Evolutionary conservation across 1,140 invertebrate genomes (phyloP).

Genomic region (Pemphigus obesinymphae): DNA sequence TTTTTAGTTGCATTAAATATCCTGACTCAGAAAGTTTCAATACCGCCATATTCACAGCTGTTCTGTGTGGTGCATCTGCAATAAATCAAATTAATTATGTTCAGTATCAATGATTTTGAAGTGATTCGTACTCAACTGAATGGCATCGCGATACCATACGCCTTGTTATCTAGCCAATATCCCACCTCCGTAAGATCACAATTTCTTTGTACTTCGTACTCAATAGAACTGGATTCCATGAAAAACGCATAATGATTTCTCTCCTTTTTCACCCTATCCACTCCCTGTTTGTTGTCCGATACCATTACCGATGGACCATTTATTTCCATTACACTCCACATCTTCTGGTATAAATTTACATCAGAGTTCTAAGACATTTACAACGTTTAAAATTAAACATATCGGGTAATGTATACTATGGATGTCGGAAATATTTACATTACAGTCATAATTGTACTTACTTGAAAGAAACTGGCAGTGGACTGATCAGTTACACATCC

Average conservation of each 20-base stretch:
- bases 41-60: constrained; percentile 67
- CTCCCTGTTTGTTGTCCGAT: constrained; percentile 73
- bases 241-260: constrained; percentile 70
- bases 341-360: constrained; percentile 67
- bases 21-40: constrained; percentile 77
- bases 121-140: constrained; percentile 55
- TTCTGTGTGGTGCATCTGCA: constrained; percentile 67
- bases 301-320: constrained; percentile 76
- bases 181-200: constrained; percentile 80
- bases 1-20: constrained; percentile 68
- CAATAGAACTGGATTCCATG: constrained; percentile 81
- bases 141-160: constrained; percentile 73
- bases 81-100: constrained; percentile 43
- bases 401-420: not conserved
- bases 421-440: too few species aligned
- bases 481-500: constrained; percentile 71
- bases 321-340: constrained; percentile 79
- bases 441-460: too few species aligned
- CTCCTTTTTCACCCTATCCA: constrained; percentile 70
- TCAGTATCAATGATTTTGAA: not conserved
- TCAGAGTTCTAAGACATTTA: constrained; percentile 56
- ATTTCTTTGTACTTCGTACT: constrained; percentile 70
- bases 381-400: not conserved
- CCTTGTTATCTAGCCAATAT: constrained; percentile 70
- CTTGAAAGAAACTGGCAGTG: constrained; percentile 69